phyloP scores from a whole-genome alignment of 1,140 invertebrate genomes.

The Papilio polyxenes region DNA sequence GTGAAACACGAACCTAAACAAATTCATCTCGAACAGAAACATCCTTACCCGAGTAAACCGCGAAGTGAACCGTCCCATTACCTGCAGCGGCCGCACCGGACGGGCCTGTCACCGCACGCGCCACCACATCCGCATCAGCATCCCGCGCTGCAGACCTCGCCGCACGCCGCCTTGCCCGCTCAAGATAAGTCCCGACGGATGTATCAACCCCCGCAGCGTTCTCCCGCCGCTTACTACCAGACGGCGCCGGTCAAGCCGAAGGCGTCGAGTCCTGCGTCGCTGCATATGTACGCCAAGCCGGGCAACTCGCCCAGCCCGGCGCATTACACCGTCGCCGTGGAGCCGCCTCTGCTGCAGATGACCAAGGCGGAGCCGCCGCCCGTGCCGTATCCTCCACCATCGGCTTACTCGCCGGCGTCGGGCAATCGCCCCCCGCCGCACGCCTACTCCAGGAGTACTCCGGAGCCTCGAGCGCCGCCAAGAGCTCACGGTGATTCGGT shows the following conservation, averaged over 20 bases:
- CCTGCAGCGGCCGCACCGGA: constrained; percentile 83
- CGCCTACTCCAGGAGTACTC: constrained; percentile 68
- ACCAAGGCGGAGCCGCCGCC: constrained; percentile 86
- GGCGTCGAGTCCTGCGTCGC: constrained; percentile 89
- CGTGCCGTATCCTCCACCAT: constrained; percentile 82
- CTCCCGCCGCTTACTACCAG: constrained; percentile 82
- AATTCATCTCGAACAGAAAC: constrained; percentile 81
- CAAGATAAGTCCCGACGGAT: constrained; percentile 83
- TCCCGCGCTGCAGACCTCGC: constrained; percentile 80
- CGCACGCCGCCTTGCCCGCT: constrained; percentile 82
- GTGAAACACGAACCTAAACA: constrained; percentile 88
- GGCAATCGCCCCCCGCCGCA: constrained; percentile 81
- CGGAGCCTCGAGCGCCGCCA: constrained; percentile 70
- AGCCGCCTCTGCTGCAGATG: constrained; percentile 81
- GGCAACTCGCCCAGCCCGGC: constrained; percentile 82
- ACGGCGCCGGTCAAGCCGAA: constrained; percentile 84
- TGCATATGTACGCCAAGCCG: constrained; percentile 88
- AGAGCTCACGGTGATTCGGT: constrained; percentile 78
- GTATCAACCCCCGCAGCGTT: constrained; percentile 88
- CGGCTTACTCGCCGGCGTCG: constrained; percentile 79
- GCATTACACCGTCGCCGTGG: constrained; percentile 83
- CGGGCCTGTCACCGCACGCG: constrained; percentile 80
- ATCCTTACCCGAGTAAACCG: constrained; percentile 84
- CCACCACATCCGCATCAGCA: constrained; percentile 75
- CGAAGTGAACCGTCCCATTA: constrained; percentile 83